Percentiles rank a stretch among this genome's conserved stretches.
phyloP scores from a whole-genome alignment of 2,888 invertebrate species.

The Platerodrilus igneus region DNA sequence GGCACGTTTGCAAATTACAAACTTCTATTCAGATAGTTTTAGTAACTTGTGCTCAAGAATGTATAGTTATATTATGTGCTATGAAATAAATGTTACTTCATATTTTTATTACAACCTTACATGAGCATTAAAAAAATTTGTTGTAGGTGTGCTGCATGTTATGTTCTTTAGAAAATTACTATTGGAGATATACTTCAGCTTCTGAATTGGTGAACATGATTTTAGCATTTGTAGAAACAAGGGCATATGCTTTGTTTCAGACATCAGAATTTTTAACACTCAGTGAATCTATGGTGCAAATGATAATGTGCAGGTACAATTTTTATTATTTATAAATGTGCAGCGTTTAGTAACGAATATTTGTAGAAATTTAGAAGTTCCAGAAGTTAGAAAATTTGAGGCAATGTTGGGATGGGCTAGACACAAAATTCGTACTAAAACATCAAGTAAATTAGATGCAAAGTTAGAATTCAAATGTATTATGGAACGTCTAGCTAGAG shows the following conservation, averaged over 20 bases:
- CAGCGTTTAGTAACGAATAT: slow-evolving; percentile 32
- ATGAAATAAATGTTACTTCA: neutral
- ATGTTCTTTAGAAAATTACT: slow-evolving; percentile 87
- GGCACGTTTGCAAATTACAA: no score
- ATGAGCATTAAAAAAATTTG: neutral
- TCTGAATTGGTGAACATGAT: slow-evolving; percentile 94
- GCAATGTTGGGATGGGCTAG: slow-evolving; percentile 90
- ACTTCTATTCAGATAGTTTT: no score
- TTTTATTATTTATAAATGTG: neutral
- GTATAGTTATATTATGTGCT: no score
- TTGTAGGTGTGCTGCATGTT: slow-evolving; percentile 82
- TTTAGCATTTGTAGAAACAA: slow-evolving; percentile 81
- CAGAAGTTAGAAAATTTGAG: slow-evolving; percentile 87
- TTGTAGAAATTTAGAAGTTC: slow-evolving; percentile 77
- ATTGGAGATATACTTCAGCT: slow-evolving; percentile 92
- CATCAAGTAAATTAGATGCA: slow-evolving; percentile 76
- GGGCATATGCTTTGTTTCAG: slow-evolving; percentile 80
- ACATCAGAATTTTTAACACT: slow-evolving; percentile 79
- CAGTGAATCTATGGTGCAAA: slow-evolving; percentile 92
- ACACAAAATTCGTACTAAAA: slow-evolving; percentile 74
- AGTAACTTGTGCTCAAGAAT: no score
- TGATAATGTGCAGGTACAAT: slow-evolving; percentile 75
- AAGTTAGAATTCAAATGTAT: slow-evolving; percentile 88
- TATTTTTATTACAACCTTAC: no score
- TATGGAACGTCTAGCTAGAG: slow-evolving; percentile 86